Evolutionary conservation across 2,113 vertebrate genomes (phyloP), one percentile per base, ranked within the genome.

Genomic region (Aplodontia rufa): DNA sequence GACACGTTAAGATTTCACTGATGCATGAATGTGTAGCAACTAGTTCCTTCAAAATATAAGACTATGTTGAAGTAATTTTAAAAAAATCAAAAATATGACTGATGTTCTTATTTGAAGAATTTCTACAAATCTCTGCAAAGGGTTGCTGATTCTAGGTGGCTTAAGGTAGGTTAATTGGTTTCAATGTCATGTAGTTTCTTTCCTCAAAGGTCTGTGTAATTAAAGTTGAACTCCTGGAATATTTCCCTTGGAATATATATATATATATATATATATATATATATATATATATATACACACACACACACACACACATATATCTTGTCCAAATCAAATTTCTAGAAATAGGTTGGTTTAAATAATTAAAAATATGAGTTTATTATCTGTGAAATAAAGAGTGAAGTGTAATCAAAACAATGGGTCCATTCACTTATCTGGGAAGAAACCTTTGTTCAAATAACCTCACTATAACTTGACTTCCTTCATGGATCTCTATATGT

Each of bases 371-470:
- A 60, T 96, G 66, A 97, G 93, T 96, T 98, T 97, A 97, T 89
- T 96, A 76, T 96, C 88, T 97, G 40, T 97, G 83, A 93, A 88
- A 97, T 93, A 96, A 92, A 97, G 62, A 98, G 97, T 91, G 97
- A 95, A 87, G 17, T 20, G 80, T 91, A 97, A 98, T 97, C 91
- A 97, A 97, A 92, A 97, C 98, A 97, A 97, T 97, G 80, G 28
- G 60, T 24, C 26, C 87, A 55, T 95, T 98, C 95, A 97, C 97
- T 98, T 98, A 88, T 95, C 94, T 94, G 85, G 69, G 16, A 97
- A 93, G 98, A 98, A 97, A 35, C 22, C 8, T 94, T 98, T 89
- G 96, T 75, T 94, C 89, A 93, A 96, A 82, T 82, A 82, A 45
- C 91, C 97, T 96, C 86, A 94, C 64, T 90, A 42, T 75, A 95